Conservation (phyloP, 2,797 vertebrate species). For the Eulemur mongoz region DNA sequence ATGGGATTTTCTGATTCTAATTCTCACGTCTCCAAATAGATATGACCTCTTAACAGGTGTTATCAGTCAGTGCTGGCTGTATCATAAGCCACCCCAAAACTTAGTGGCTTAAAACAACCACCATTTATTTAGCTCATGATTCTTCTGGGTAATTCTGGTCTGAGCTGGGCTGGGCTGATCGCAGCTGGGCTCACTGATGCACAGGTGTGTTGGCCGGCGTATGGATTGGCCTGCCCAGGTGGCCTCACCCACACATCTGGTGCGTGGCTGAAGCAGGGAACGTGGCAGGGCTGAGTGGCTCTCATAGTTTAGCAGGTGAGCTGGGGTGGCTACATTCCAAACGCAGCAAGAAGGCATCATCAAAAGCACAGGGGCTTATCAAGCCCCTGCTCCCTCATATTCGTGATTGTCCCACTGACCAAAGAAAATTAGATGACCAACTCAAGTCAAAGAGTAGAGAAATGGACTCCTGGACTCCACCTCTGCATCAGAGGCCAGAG, state of each 20-base stretch:
- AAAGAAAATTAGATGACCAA: background rate
- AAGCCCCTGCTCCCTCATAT: background rate
- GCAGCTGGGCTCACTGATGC: background rate
- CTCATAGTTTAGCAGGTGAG: background rate
- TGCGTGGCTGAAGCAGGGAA: background rate
- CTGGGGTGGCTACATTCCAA: background rate
- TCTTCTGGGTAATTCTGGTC: background rate
- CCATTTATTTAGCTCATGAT: background rate
- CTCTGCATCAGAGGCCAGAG: background rate
- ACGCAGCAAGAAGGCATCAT: background rate
- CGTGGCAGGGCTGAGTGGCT: background rate
- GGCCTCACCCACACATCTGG: background rate
- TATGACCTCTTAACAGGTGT: background rate
- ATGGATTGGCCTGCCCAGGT: background rate
- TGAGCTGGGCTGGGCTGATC: background rate
- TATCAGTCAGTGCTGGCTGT: background rate
- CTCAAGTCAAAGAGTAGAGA: background rate
- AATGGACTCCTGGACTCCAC: background rate
- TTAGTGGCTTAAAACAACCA: background rate
- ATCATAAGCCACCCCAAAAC: background rate
- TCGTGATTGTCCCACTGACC: background rate
- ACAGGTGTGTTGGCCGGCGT: background rate
- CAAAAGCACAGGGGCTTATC: background rate
- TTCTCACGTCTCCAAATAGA: background rate
- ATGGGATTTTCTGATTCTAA: background rate